Evolutionary conservation across 2,888 invertebrate genomes (phyloP), one percentile per base, ranked within the genome.

Genomic region (Troides oblongomaculatus): DNA sequence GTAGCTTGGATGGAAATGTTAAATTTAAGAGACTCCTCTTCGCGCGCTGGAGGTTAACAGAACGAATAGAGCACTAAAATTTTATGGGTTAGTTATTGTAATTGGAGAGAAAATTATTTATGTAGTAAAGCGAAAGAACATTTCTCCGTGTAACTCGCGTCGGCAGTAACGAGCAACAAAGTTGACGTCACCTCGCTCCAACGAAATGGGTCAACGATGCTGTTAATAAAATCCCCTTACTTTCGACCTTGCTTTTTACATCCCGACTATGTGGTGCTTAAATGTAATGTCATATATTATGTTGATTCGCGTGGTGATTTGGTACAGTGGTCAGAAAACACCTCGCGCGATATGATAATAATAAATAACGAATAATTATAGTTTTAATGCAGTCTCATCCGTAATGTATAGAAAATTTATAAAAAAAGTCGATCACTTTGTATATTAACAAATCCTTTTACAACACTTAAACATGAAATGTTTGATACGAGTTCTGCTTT

Each of bases 211-310:
- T 69, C 69, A 53, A 62, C 65, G 65, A 14, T 65, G 65, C 57
- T 58, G 69, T 69, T 69, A 66, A 62, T 66, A 66, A 65, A 56
- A 62, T 58, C 36, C 66, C 66, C 69, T 63, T 70, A 63, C 62
- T 53, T 63, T 70, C 53, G 70, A 63, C 63, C 66, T 62, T 59
- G 70, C 62, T 66, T 69, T 66, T 70, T 69, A 65, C 36, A 25
- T 56, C 60, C 39, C 56, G 12, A 46, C 61, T n/a, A 53, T n/a
- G 46, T 39, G 18, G 36, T 68, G 64, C 67, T 62, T 46, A 67
- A 67, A 67, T 57, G 56, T 67, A 57, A 62, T 62, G 62, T 66
- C 66, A 59, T 66, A 60, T 50, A 65, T 25, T 46, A 12, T 23
- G 59, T 66, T 60, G 43, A 30, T 60, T 23, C 7, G 14, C 12